Base-by-base conservation (phyloP, 37 sponge, comb jelly and placozoan genomes). In the Theonella swinhoei region DNA sequence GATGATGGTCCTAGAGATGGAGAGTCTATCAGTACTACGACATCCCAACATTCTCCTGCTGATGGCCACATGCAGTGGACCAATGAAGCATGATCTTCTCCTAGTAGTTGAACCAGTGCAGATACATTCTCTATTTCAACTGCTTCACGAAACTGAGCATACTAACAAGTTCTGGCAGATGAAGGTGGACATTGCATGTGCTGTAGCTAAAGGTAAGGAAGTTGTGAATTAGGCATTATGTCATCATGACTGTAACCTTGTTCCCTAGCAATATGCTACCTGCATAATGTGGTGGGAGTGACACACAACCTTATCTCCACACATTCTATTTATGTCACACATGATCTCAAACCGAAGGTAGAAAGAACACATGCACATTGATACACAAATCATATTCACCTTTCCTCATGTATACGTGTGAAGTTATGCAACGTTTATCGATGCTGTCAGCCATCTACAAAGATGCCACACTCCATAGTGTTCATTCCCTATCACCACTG, bases 11-110 rank as follows among this genome's bases (percentile, higher is more conserved):
- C 32, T 66, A 17, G 32, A 31, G 32, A 29, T 66, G 32, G 32
- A 66, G 54, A 47, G 54, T 47, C 54, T 47, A 7, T 47, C 54
- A 47, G 54, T 47, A 7, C 68, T 83, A 58, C 42, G 66, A 24
- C 83, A 83, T 37, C 68, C 83, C 29, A 72, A 74, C 43, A 62
- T 83, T 33, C 64, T 74, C 5, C 68, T 83, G 32, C 64, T 83
- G 29, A 83, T 83, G 83, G 83, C 67, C 2, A 37, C 22, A 4
- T 75, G 83, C 36, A 64, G 64, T 72, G 83, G 83, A 9, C 83
- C 83, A n/a, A 74, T 37, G 42, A 74, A 75, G 43, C 36, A 23
- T 19, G 83, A 83, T 75, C 72, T 83, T 66, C 36, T 83, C 74
- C 43, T 75, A 11, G 75, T 32, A 24, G 5, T 74, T 24, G 83